Conservation (phyloP, 2,888 invertebrate species). For the Trachelus iudaicus region DNA sequence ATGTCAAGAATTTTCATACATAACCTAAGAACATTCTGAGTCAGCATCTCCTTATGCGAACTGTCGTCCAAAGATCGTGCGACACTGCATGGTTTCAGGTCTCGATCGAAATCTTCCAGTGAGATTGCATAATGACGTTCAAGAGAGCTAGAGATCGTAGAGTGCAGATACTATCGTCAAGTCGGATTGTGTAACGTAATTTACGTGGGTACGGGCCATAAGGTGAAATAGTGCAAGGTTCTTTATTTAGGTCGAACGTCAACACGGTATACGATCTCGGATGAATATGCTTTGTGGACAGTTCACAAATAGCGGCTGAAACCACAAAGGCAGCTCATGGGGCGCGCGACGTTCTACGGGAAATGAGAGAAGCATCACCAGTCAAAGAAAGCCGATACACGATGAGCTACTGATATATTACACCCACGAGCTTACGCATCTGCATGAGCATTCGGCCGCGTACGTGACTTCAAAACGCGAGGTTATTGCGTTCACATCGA, state of each 20-base stretch:
- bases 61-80: neutral
- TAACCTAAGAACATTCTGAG: neutral
- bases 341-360: slow-evolving; percentile 10
- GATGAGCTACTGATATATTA: slow-evolving; percentile 17
- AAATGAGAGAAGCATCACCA: slow-evolving; percentile 20
- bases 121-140: neutral
- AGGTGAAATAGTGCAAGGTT: slow-evolving; percentile 35
- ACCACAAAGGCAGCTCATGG: slow-evolving; percentile 38
- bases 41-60: neutral
- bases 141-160: neutral
- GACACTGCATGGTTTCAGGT: neutral
- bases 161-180: neutral
- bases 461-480: neutral
- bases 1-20: neutral
- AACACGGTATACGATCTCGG: slow-evolving; percentile 38
- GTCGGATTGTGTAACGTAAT: slow-evolving; percentile 23
- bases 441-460: neutral
- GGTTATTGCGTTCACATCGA: neutral
- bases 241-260: slow-evolving; percentile 55
- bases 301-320: slow-evolving; percentile 44
- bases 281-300: slow-evolving; percentile 48
- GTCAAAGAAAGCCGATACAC: slow-evolving; percentile 17
- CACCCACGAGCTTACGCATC: neutral
- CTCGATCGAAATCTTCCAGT: neutral
- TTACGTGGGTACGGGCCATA: slow-evolving; percentile 20